Base-by-base conservation (phyloP, 1,140 invertebrate genomes). In the Streblospio benedicti region DNA sequence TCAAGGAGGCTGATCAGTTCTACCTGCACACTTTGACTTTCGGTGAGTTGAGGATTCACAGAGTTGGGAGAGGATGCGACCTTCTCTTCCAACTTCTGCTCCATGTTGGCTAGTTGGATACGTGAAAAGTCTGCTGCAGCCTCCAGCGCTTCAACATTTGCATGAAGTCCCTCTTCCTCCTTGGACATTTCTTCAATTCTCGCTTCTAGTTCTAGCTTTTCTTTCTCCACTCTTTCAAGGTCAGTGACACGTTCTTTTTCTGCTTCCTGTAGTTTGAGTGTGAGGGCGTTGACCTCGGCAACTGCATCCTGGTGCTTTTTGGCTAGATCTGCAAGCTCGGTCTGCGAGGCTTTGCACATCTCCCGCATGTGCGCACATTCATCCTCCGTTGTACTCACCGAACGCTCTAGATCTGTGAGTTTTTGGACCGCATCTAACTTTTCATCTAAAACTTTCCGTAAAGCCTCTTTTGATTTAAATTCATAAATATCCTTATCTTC, bases 401-500 rank as follows among this genome's bases (percentile, higher is more conserved):
- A 81, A 67, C 83, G 66, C 74, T 79, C 87, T 58, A 90, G 77
- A 75, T 88, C 85, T 62, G 87, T 83, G 31, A 88, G 77, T 73
- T 85, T 85, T 67, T 87, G 84, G 57, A 90, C 82, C 28, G 90
- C 84, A 68, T 93, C 88, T 43, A 92, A 78, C 65, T 93, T 91
- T 74, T 97, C 92, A 72, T 91, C 85, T 67, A 94, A 82, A 50
- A 92, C 84, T 77, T 87, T 89, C 56, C 86, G 83, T 35, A 97
- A 79, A 43, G 89, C 86, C 74, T 95, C 91, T 81, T 77, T 58
- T 18, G 54, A 38, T 61, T n/a, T n/a, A n/a, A n/a, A n/a, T 81
- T 97, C 91, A 79, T 96, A 97, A 65, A 86, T 84, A 62, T 84
- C 84, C 79, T 94, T 94, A 66, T 96, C 92, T 69, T 92, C 87